Conservation (phyloP, 2,888 invertebrate species). For the Bedellia somnulentella region DNA sequence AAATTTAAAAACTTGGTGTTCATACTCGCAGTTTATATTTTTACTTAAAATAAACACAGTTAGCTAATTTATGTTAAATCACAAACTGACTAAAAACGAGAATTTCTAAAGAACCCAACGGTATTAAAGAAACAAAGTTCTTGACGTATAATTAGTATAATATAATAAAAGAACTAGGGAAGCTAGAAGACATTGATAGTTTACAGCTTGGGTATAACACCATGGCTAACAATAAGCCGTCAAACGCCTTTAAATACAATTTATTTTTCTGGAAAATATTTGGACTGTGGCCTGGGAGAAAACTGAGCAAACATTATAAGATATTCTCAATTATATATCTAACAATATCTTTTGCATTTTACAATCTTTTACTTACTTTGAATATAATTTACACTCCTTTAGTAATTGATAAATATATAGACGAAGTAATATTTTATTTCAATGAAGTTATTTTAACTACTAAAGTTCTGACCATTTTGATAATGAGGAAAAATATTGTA, state of each 20-base stretch:
- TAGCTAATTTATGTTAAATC: too few species aligned
- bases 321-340: slow-evolving; percentile 24
- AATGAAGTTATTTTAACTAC: slow-evolving; percentile 22
- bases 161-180: too few species aligned
- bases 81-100: too few species aligned
- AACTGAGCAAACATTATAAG: slow-evolving; percentile 20
- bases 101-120: too few species aligned
- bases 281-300: slow-evolving; percentile 27
- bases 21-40: too few species aligned
- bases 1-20: too few species aligned
- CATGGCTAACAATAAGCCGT: too few species aligned
- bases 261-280: slow-evolving; percentile 24
- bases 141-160: too few species aligned
- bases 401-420: slow-evolving; percentile 27
- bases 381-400: slow-evolving; percentile 29
- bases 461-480: slow-evolving; percentile 29
- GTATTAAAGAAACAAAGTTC: too few species aligned
- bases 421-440: slow-evolving; percentile 33
- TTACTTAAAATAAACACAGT: too few species aligned
- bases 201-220: too few species aligned
- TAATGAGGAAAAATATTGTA: slow-evolving; percentile 22
- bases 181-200: too few species aligned
- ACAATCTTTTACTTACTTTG: slow-evolving; percentile 25
- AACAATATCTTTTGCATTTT: slow-evolving; percentile 18
- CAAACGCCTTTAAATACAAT: slow-evolving; percentile 25